Evolutionary conservation across 2,797 vertebrate genomes (phyloP).

Genomic region (Gallirallus australis): DNA sequence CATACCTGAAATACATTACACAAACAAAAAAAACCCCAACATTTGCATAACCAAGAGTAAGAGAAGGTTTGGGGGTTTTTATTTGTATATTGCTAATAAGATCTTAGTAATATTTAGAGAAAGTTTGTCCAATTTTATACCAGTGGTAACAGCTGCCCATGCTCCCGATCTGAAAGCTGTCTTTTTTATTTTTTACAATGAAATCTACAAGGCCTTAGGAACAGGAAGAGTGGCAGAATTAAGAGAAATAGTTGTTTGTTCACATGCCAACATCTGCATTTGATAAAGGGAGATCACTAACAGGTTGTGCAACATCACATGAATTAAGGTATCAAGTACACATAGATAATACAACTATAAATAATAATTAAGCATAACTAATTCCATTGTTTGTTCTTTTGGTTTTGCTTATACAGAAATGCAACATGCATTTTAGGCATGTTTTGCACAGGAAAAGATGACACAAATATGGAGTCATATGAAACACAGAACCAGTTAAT

Average conservation of each 20-base stretch:
- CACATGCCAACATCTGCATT: neutral
- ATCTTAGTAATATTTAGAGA: neutral
- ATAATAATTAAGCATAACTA: neutral
- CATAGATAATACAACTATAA: neutral
- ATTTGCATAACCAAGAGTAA: neutral
- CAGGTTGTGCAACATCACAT: neutral
- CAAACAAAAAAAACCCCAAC: rapidly evolving
- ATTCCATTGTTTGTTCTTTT: neutral
- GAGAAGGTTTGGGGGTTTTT: neutral
- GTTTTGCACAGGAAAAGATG: neutral
- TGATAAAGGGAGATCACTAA: neutral
- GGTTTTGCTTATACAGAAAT: neutral
- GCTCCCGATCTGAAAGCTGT: neutral
- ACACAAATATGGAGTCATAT: neutral
- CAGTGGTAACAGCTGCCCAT: neutral
- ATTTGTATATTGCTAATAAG: neutral
- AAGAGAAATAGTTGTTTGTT: neutral
- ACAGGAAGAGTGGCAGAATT: neutral
- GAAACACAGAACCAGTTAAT: neutral
- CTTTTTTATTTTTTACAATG: neutral
- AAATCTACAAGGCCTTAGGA: neutral
- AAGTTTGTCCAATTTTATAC: neutral
- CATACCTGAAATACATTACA: neutral
- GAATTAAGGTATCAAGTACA: neutral
- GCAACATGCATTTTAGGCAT: neutral